Base-by-base conservation (phyloP, 2,888 invertebrate genomes). In the Ypsolopha scabrella region DNA sequence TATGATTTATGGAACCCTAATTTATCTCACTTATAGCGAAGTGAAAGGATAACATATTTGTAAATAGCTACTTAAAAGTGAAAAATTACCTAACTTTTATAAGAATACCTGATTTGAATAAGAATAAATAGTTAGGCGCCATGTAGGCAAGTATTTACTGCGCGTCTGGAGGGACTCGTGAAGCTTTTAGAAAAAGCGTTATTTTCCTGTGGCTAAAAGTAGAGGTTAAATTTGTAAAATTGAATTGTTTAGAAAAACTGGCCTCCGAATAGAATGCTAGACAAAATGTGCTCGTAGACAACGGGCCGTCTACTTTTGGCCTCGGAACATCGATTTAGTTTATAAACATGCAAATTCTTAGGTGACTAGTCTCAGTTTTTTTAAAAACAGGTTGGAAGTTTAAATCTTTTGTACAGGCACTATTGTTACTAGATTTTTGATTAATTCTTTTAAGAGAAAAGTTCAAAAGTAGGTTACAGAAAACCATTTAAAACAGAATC, bases 121-220 rank as follows among this genome's bases (percentile, higher is more conserved):
- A 78, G 81, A 86, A 85, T 85, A 75, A 85, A 85, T 83, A 75
- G 80, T 65, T 74, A 79, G 74, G 83, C 85, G 85, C 86, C 83
- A 83, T 73, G 77, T 79, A 80, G 78, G 75, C 80, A 83, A 81
- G 75, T 79, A 81, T 76, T 77, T 24, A 24, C 24, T 24, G 24
- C 24, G 24, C 24, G 2, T 3, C 24, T 24, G 24, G 24, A 24
- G 24, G 24, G 24, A 4, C 24, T 4, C 24, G 4, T 3, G 4
- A 24, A 4, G 24, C 2, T 24, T 24, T 3, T 24, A n/a, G 24
- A 24, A 24, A 3, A 24, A 24, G 24, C 2, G 2, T 24, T 24
- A 24, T 24, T 24, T 3, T 24, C 24, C 24, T 24, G 2, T 24
- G 24, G 24, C 24, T 24, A 24, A 24, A 24, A 24, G 24, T 4